Conservation (phyloP, 2,888 invertebrate genomes). For the Phengaris arion region DNA sequence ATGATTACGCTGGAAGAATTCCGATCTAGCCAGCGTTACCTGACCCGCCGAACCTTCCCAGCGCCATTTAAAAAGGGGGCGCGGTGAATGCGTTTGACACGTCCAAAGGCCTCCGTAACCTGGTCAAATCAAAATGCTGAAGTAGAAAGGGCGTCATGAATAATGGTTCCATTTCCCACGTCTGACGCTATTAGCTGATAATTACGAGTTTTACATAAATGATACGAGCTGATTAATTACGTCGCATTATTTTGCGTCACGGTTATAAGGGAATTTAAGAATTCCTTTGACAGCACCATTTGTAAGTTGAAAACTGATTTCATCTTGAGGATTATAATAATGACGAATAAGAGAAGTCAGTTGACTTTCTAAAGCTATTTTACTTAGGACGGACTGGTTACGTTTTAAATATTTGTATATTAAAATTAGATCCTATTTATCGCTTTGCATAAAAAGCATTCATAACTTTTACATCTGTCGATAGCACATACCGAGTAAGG, state of each 20-base stretch:
- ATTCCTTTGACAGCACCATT: slow-evolving; percentile 22
- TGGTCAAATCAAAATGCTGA: slow-evolving; percentile 28
- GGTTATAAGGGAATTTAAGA: slow-evolving; percentile 4
- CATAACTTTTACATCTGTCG: background rate
- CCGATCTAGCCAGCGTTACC: slow-evolving; percentile 48
- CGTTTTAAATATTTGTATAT: background rate
- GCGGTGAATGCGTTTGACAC: slow-evolving; percentile 10
- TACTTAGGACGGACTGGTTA: too few relatives aligned
- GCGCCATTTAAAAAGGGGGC: background rate
- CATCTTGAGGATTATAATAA: slow-evolving; percentile 10
- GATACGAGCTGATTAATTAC: slow-evolving; percentile 31
- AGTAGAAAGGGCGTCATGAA: slow-evolving; percentile 31
- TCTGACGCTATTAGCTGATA: slow-evolving; percentile 32
- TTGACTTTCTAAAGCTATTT: background rate
- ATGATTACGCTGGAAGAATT: slow-evolving; percentile 26
- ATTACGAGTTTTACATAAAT: slow-evolving; percentile 33
- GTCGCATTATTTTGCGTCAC: slow-evolving; percentile 30
- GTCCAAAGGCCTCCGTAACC: background rate
- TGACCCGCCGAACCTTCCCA: slow-evolving; percentile 45
- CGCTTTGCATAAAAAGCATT: background rate
- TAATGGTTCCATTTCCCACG: slow-evolving; percentile 34
- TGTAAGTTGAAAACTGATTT: slow-evolving; percentile 12
- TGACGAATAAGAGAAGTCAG: background rate
- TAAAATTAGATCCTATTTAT: background rate
- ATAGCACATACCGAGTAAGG: background rate